phyloP scores from a whole-genome alignment of 2,113 vertebrate genomes.

The Gallinago paraguaiae region DNA sequence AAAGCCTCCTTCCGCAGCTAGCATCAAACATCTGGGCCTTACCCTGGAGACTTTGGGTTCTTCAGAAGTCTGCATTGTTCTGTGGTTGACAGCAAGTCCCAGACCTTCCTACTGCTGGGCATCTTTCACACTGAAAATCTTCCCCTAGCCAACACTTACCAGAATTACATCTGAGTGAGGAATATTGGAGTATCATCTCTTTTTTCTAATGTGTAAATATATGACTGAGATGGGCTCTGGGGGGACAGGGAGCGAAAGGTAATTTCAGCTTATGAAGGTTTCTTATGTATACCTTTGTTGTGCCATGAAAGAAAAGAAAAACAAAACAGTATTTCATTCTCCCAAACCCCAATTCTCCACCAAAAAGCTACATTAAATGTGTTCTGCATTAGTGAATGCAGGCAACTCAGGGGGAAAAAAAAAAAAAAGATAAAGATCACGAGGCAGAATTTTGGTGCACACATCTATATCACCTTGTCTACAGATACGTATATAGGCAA shows the following conservation, averaged over 20 bases:
- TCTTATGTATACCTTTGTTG: not conserved
- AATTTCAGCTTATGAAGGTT: not conserved
- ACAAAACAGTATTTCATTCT: not conserved
- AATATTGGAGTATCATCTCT: not conserved
- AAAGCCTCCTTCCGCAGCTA: not conserved
- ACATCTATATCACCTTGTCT: not conserved
- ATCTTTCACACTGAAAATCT: not conserved
- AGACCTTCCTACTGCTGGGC: not conserved
- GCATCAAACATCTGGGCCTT: not conserved
- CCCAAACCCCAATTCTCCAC: not conserved
- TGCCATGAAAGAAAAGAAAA: not conserved
- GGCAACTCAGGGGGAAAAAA: not conserved
- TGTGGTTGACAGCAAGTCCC: not conserved
- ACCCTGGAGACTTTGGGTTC: not conserved
- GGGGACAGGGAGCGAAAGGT: accelerated
- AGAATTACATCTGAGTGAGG: not conserved
- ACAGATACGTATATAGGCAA: not conserved
- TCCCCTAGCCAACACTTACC: not conserved
- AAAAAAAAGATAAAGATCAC: not conserved
- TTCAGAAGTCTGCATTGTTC: not conserved
- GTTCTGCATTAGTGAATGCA: not conserved
- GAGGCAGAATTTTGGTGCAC: not conserved
- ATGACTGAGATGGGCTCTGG: not conserved
- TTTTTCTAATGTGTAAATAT: not conserved
- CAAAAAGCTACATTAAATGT: not conserved